Conservation (phyloP, 2,113 vertebrate genomes). For the Erpornis zantholeuca region DNA sequence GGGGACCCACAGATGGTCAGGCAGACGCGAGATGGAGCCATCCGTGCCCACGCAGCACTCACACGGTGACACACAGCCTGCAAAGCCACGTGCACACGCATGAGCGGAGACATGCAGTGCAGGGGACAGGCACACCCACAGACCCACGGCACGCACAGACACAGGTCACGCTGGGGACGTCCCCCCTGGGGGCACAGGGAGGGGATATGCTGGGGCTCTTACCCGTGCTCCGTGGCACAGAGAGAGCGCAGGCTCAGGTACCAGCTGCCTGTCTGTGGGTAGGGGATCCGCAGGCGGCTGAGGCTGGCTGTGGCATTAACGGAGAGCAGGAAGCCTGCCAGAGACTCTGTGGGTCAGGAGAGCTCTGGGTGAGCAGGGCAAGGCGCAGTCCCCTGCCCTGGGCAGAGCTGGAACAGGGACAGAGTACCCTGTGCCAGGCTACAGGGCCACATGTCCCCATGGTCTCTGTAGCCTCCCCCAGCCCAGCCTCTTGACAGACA, state of each 20-base stretch:
- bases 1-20: constrained; percentile 29
- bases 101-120: accelerated
- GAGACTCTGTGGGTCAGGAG: constrained; percentile 73
- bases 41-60: neutral
- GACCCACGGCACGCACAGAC: neutral
- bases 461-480: neutral
- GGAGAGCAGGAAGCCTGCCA: constrained; percentile 85
- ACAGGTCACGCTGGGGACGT: neutral
- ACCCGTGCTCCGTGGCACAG: constrained; percentile 86
- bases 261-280: constrained; percentile 96
- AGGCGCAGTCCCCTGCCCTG: neutral
- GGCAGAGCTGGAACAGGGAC: neutral
- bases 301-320: constrained; percentile 83
- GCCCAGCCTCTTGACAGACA: neutral
- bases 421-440: neutral
- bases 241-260: constrained; percentile 91
- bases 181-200: accelerated
- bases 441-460: neutral
- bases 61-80: neutral
- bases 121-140: neutral
- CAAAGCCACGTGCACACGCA: neutral
- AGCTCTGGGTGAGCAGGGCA: neutral
- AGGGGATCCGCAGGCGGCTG: constrained; percentile 90
- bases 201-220: neutral
- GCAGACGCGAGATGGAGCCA: neutral